Conservation (phyloP, 2,888 invertebrate species). For the Lypha dubia region DNA sequence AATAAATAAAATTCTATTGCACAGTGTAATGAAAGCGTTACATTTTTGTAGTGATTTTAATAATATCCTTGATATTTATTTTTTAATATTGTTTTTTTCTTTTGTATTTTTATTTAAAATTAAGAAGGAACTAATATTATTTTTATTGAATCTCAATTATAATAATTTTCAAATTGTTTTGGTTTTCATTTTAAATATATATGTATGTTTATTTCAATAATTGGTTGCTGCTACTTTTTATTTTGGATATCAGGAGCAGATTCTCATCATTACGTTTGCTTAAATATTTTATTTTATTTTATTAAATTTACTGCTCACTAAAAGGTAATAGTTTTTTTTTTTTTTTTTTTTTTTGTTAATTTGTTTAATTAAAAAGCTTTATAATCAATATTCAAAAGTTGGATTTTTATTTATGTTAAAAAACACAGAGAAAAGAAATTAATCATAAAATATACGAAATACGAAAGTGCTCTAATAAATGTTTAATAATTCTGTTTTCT, state of each 20-base stretch:
- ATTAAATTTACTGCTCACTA: slow-evolving; percentile 9
- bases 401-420: slow-evolving; percentile 21
- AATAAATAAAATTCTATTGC: slow-evolving; percentile 36
- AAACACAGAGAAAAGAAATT: slow-evolving; percentile 18
- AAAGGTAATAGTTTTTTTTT: too few relatives aligned
- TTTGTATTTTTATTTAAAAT: slow-evolving; percentile 23
- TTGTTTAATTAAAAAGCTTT: slow-evolving; percentile 60
- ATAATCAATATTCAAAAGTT: slow-evolving; percentile 50
- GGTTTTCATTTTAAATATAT: neutral
- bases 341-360: too few relatives aligned
- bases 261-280: neutral
- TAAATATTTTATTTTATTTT: slow-evolving; percentile 37
- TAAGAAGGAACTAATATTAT: slow-evolving; percentile 64
- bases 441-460: slow-evolving; percentile 56
- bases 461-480: slow-evolving; percentile 76
- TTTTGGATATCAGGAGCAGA: slow-evolving; percentile 14
- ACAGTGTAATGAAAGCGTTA: slow-evolving; percentile 58
- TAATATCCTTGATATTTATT: neutral
- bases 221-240: slow-evolving; percentile 45
- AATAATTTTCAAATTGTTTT: slow-evolving; percentile 44
- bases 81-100: too few relatives aligned
- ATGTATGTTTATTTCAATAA: too few relatives aligned
- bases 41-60: slow-evolving; percentile 30
- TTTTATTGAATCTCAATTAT: slow-evolving; percentile 45
- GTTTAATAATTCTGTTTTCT: slow-evolving; percentile 53